Evolutionary conservation across 2,113 vertebrate species (phyloP).

Genomic region (Heptranchias perlo): DNA sequence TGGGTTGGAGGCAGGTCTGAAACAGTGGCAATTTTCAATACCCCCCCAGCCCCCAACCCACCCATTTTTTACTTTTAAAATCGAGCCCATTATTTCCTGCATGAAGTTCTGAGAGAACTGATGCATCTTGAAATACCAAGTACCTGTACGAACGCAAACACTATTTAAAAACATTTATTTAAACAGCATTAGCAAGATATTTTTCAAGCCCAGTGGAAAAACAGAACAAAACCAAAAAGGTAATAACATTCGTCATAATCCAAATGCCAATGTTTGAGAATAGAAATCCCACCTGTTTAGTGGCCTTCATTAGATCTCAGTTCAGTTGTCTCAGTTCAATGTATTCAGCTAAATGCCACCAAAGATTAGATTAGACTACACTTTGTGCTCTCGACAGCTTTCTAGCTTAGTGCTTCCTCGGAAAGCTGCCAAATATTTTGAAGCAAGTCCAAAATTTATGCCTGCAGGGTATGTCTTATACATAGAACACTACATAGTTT

Average conservation of each 20-base stretch:
- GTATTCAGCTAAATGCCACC: neutral
- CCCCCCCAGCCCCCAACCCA: too few relatives aligned
- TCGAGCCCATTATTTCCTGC: neutral
- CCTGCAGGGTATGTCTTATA: neutral
- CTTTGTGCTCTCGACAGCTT: neutral
- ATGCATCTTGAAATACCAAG: neutral
- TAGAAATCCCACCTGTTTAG: neutral
- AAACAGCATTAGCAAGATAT: neutral
- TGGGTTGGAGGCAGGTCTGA: too few relatives aligned
- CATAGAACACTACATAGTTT: neutral
- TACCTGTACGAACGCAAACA: neutral
- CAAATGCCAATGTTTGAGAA: neutral
- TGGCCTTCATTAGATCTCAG: neutral
- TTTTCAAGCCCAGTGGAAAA: neutral
- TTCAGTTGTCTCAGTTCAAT: neutral
- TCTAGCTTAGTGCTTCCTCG: neutral
- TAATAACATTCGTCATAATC: neutral
- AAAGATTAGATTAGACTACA: neutral
- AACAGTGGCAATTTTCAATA: too few relatives aligned
- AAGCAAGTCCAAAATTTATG: neutral
- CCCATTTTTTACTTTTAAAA: too few relatives aligned
- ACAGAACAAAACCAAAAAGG: too few relatives aligned
- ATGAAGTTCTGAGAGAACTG: neutral
- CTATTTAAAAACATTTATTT: neutral
- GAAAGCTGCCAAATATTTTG: slow-evolving; percentile 17